Evolutionary conservation across 2,888 invertebrate species (phyloP).

Genomic region (Adelphocoris suturalis): DNA sequence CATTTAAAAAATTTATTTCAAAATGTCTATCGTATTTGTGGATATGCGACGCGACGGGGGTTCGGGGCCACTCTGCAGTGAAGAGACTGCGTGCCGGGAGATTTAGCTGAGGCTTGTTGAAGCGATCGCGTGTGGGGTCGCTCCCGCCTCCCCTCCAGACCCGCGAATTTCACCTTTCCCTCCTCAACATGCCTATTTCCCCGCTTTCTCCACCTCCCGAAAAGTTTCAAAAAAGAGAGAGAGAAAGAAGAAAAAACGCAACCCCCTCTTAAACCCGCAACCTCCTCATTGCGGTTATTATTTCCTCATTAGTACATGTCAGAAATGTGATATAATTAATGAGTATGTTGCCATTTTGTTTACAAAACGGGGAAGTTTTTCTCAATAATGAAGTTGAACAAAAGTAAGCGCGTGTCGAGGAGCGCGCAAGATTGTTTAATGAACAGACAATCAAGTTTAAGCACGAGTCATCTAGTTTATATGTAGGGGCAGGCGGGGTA

Average conservation of each 20-base stretch:
- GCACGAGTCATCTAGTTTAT: too few species aligned
- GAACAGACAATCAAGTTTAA: too few species aligned
- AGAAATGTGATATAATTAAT: conserved; percentile 14
- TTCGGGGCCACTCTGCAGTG: neutral
- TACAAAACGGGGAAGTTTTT: neutral
- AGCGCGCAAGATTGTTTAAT: too few species aligned
- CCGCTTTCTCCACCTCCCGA: neutral
- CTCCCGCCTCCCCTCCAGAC: neutral
- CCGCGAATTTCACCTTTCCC: conserved; percentile 20
- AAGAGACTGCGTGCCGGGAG: conserved; percentile 1
- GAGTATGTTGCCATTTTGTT: neutral
- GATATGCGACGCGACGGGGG: neutral
- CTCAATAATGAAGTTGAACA: neutral
- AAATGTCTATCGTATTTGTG: neutral
- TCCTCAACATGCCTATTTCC: neutral
- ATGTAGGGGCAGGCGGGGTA: too few species aligned
- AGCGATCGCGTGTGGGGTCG: conserved; percentile 29
- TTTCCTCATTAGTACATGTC: conserved; percentile 52
- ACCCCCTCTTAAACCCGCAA: neutral
- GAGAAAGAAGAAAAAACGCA: neutral
- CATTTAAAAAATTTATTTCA: too few species aligned
- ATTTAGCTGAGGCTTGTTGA: conserved; percentile 29
- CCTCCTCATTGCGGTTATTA: conserved; percentile 50
- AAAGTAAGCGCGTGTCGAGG: neutral
- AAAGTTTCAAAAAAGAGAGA: neutral